Evolutionary conservation across 2,888 invertebrate species (phyloP), one percentile per base, ranked within the genome.

Genomic region (Trypoxylon attenuatum): DNA sequence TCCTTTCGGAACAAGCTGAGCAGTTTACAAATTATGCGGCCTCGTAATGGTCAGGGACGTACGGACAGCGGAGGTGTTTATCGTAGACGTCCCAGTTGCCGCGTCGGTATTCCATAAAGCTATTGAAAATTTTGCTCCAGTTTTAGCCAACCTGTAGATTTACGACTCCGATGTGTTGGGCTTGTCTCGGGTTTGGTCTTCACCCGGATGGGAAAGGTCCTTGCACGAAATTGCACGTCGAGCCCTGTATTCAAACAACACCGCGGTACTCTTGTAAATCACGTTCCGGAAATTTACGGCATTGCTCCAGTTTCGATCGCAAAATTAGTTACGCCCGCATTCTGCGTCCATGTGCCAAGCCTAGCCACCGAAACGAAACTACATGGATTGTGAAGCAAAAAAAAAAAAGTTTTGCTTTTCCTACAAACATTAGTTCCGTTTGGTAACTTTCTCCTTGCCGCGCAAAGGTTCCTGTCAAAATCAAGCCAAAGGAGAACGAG

Each of bases 141-240:
- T 82, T 82, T 82, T 77, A 73, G 64, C 64, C 55, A 82, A 82
- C 76, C 51, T 63, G 70, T 52, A 77, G 79, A 82, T 82, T 82
- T 82, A 82, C 66, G 78, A 72, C 55, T 41, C 6, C 25, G 43
- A 51, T 18, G 55, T 50, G 47, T 61, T 52, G 10, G 56, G 56
- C 53, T 25, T 19, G 15, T 29, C 29, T 42, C n/a, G n/a, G n/a
- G n/a, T n/a, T n/a, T n/a, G 41, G 25, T 42, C 50, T 41, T 18
- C 6, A 29, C n/a, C 22, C 29, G 19, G 19, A 22, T 15, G 15
- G 49, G 53, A 62, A 71, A 59, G 69, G 68, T 64, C 55, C 46
- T 59, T 53, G 59, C 57, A 42, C 45, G 55, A 51, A 71, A 73
- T 76, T 76, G 63, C 66, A 71, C 45, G 47, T 38, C 25, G 23